These are phyloP conservation scores for Halcyon smyrnensis DNA, from an alignment of 2,797 vertebrate species.

Conservation along the genomic window DNA sequence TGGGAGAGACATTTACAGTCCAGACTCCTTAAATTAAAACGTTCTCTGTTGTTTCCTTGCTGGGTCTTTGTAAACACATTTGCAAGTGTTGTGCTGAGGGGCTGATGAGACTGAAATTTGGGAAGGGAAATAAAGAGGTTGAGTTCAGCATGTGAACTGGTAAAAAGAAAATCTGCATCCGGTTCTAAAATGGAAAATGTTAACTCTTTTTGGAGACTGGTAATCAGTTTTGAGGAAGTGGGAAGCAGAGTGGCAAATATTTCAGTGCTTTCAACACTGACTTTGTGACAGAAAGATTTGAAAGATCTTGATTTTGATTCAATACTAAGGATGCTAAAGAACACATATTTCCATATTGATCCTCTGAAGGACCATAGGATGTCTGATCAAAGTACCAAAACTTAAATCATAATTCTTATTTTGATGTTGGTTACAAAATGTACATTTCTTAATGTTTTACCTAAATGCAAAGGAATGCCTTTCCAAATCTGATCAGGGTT, in stretches of 20 bases:
- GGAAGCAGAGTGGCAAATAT: not conserved
- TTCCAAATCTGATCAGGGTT: constrained; percentile 21
- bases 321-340: not conserved
- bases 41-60: not conserved
- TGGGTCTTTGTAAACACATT: not conserved
- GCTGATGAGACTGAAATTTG: not conserved
- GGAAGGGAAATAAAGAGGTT: not conserved
- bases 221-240: not conserved
- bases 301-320: not conserved
- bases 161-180: not conserved
- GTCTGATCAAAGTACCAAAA: not conserved
- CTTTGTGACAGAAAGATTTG: not conserved
- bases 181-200: not conserved
- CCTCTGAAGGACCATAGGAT: not conserved
- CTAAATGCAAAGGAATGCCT: not conserved
- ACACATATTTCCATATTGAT: not conserved
- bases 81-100: not conserved
- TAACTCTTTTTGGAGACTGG: not conserved
- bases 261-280: not conserved
- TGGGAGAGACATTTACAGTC: not conserved
- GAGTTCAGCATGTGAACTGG: not conserved
- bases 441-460: not conserved
- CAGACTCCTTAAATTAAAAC: not conserved
- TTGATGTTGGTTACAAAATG: not conserved
- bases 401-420: not conserved